Evolutionary conservation across 2,113 vertebrate genomes (phyloP).

Genomic region (Heterotilapia buettikoferi): DNA sequence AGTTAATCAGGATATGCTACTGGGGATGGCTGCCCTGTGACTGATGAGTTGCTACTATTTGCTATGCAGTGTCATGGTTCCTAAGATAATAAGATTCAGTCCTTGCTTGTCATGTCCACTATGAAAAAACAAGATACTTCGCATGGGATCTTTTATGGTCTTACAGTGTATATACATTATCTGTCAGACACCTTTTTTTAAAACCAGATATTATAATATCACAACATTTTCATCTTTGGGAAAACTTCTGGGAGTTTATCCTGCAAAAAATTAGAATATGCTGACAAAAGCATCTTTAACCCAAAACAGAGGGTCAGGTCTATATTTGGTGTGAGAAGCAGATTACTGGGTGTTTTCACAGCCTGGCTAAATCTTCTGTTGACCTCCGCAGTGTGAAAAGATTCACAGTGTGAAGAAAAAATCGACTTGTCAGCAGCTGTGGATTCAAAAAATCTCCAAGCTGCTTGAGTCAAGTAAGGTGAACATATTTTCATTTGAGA

Average conservation of each 20-base stretch:
- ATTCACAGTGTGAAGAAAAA: not conserved
- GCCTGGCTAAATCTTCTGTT: not conserved
- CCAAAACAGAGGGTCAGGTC: not conserved
- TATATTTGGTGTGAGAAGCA: not conserved
- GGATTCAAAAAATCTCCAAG: not conserved
- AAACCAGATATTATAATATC: not conserved
- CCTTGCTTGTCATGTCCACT: not conserved
- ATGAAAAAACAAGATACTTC: not conserved
- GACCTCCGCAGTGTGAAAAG: not conserved
- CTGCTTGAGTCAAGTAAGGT: not conserved
- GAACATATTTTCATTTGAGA: not conserved
- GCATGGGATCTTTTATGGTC: not conserved
- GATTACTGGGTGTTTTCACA: not conserved
- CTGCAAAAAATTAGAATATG: not conserved
- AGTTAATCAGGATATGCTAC: not conserved
- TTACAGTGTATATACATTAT: not conserved
- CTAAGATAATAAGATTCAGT: not conserved
- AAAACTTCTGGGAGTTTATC: not conserved
- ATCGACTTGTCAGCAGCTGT: not conserved
- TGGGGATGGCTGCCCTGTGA: not conserved
- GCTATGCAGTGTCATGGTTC: not conserved
- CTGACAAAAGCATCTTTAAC: not conserved
- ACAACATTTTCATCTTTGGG: not conserved
- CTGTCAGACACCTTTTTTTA: not conserved
- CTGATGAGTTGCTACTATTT: not conserved